Base-by-base conservation (phyloP, 2,113 vertebrate genomes). In the Charina bottae region DNA sequence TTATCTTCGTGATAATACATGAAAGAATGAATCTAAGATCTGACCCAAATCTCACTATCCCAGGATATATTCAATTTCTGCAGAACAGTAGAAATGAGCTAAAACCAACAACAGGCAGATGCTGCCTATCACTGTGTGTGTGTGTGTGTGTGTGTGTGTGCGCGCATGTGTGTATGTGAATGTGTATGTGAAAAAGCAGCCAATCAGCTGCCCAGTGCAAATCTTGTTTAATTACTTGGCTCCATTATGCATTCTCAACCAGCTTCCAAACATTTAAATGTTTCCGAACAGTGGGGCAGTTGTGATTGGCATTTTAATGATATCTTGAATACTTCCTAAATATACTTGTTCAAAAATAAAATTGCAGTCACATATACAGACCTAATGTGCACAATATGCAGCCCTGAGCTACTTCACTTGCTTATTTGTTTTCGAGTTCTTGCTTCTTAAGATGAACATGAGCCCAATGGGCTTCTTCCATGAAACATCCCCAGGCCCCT, bases 291-390 rank as follows among this genome's bases (percentile, higher is more conserved):
- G 90, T 23, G 91, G 91, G 91, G 90, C 54, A 68, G 94, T 46
- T 91, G 55, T 86, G 93, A 92, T 2, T 85, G 91, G 88, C 94
- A 90, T 0, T 0, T 90, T 94, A 96, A 95, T 92, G 93, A 96
- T 90, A 89, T 93, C 28, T 4, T 95, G 93, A 92, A 93, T 83
- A 88, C 83, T 88, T 93, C 93, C 88, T 93, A 93, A 78, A 94
- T 6, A 26, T 83, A 92, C 89, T 89, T 91, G 90, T 94, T 94
- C 96, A 95, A 94, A 94, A 96, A 93, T 90, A 95, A 94, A 91
- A 96, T 89, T 92, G 92, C 89, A 93, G 55, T 53, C 89, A 95
- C 86, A 90, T 95, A 93, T 42, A 83, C 26, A 90, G 53, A 92
- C 92, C 83, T 93, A 85, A 28, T 13, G 64, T 60, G 87, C 42